Base-by-base conservation (phyloP, 2,888 invertebrate genomes). In the Scaeva pyrastri region DNA sequence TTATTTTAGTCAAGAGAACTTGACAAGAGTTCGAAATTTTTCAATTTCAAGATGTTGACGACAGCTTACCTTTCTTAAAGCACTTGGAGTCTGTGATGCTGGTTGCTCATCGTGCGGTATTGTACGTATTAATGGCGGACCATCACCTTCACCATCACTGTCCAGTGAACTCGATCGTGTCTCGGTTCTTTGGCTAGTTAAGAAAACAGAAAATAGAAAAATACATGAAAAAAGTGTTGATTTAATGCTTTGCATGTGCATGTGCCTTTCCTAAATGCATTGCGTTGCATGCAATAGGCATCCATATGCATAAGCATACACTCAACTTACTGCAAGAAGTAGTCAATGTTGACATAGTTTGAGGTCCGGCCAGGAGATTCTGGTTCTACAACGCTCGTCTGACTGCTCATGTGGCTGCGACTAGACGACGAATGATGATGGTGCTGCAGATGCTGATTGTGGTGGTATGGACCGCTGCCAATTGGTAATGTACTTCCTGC, bases 261-360 rank as follows among this genome's bases (percentile, higher is more conserved):
- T 14, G 8, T 56, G 2, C 7, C n/a, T 26, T 14, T 2, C 3
- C 7, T 31, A 11, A 84, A n/a, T 45, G n/a, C 43, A 43, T 23
- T 45, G 45, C 12, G 10, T 56, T 50, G 5, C 19, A 39, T 45
- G 45, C 64, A n/a, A n/a, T n/a, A n/a, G n/a, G n/a, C n/a, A n/a
- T n/a, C n/a, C n/a, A 41, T 45, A 31, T 5, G 31, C 31, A 31
- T 8, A 31, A 31, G 26, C 16, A 48, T 21, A 31, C 19, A 14
- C 45, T 16, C 19, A 21, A 94, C 95, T 94, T 92, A 96, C 96
- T 96, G 95, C 92, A 97, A 95, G 90, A 97, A 97, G 92, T 97
- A 97, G 93, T 97, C 97, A 93, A 97, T 97, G 93, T 97, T 97
- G 92, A 97, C 97, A 93, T 97, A 97, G 93, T 97, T 97, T 88